Percentiles rank a stretch among this genome's conserved stretches.
phyloP scores from a whole-genome alignment of 1,140 invertebrate species.

The Neoseiulus cucumeris region DNA sequence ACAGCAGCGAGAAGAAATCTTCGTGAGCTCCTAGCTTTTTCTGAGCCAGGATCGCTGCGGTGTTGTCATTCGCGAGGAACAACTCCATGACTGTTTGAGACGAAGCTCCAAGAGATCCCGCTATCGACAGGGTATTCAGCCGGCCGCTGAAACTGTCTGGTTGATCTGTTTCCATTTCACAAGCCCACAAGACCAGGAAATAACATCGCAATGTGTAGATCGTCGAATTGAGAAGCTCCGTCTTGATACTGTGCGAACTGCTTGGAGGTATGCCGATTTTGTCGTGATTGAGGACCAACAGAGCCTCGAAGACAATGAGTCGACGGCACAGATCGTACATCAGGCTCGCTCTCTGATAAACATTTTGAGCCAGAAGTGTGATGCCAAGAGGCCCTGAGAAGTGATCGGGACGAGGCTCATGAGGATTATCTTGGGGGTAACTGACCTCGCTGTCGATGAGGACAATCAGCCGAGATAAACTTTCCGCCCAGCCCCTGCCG shows the following conservation, averaged over 20 bases:
- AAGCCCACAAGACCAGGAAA: conserved; percentile 1
- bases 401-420: not conserved
- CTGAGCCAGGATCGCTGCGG: not conserved
- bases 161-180: not conserved
- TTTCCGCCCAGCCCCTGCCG: not conserved
- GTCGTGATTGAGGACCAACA: not conserved
- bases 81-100: conserved; percentile 3
- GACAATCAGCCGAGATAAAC: not conserved
- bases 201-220: conserved; percentile 1
- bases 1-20: not conserved
- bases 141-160: not conserved
- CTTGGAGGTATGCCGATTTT: not conserved
- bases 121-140: not conserved
- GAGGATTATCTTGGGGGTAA: not conserved
- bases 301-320: not conserved
- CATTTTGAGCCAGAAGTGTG: not conserved
- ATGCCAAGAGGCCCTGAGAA: not conserved
- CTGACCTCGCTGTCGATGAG: conserved; percentile 8
- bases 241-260: not conserved
- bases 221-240: not conserved
- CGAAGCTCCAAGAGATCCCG: not conserved
- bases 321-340: conserved; percentile 5
- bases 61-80: not conserved
- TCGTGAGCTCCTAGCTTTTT: not conserved
- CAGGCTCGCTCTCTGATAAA: not conserved